phyloP scores from a whole-genome alignment of 2,888 invertebrate genomes.

The Mythimna albipuncta region DNA sequence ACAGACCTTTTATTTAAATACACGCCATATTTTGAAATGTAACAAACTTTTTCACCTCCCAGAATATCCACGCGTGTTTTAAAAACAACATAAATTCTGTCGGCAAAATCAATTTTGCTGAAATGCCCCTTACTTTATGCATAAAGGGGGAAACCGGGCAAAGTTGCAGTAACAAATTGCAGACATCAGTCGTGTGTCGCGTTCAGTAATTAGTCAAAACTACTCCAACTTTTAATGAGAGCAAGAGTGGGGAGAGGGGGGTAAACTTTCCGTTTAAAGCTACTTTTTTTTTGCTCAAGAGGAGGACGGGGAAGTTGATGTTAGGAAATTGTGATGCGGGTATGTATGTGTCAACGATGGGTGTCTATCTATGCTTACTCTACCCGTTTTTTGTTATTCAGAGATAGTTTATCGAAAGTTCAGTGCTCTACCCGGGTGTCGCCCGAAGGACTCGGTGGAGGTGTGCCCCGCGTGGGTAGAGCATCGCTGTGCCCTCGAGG shows the following conservation, averaged over 20 bases:
- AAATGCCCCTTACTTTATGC: constrained; percentile 51
- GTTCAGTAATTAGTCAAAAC: constrained; percentile 75
- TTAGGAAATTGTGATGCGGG: constrained; percentile 42
- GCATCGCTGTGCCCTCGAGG: no score
- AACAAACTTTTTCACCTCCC: constrained; percentile 27
- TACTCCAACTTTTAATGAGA: constrained; percentile 76
- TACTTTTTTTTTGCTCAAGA: constrained; percentile 56
- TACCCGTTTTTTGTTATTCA: neutral
- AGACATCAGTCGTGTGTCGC: constrained; percentile 73
- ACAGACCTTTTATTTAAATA: neutral
- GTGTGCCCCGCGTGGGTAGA: no score
- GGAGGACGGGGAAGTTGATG: constrained; percentile 44
- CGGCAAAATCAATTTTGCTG: constrained; percentile 56
- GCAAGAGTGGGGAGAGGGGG: constrained; percentile 59
- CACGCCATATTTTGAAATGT: constrained; percentile 9
- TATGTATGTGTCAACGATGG: neutral
- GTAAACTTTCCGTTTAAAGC: constrained; percentile 58
- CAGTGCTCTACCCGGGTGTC: no score
- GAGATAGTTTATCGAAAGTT: neutral
- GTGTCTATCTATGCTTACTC: neutral
- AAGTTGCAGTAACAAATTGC: constrained; percentile 73
- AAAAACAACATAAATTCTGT: constrained; percentile 58
- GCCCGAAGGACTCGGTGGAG: no score
- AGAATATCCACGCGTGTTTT: constrained; percentile 36
- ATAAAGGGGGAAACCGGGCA: constrained; percentile 48